Conservation (phyloP, 2,797 vertebrate species). For the Acanthopagrus latus region DNA sequence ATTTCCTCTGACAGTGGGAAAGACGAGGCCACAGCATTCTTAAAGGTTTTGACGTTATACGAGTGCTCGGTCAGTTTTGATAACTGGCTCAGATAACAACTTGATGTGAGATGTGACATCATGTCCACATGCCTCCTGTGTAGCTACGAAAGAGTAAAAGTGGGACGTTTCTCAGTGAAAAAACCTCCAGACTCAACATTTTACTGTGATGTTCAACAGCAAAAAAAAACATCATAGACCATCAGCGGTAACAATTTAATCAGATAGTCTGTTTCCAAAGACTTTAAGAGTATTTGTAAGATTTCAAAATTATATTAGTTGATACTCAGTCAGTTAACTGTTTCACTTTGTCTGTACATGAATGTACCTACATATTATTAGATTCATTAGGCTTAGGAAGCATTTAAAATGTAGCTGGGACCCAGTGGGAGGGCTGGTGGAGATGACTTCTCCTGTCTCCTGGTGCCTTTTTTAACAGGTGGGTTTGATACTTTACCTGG, state of each 20-base stretch:
- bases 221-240: background rate
- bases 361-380: too few relatives aligned
- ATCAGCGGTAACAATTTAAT: background rate
- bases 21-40: background rate
- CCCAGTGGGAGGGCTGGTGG: too few relatives aligned
- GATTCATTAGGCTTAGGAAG: too few relatives aligned
- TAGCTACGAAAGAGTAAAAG: conserved; percentile 13
- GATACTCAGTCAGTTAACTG: too few relatives aligned
- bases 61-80: background rate
- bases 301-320: too few relatives aligned
- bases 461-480: too few relatives aligned
- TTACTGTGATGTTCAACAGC: background rate
- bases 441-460: too few relatives aligned
- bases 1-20: background rate
- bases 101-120: conserved; percentile 22
- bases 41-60: background rate
- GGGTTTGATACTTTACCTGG: too few relatives aligned
- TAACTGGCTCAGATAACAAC: conserved; percentile 16
- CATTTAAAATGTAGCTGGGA: too few relatives aligned
- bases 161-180: background rate
- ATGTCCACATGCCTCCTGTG: background rate
- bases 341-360: too few relatives aligned
- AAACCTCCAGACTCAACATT: background rate
- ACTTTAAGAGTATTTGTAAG: too few relatives aligned
- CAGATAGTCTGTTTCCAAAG: too few relatives aligned